These are phyloP conservation scores for Axis porcinus DNA, from an alignment of 2,113 vertebrate genomes.

Conservation along the genomic window DNA sequence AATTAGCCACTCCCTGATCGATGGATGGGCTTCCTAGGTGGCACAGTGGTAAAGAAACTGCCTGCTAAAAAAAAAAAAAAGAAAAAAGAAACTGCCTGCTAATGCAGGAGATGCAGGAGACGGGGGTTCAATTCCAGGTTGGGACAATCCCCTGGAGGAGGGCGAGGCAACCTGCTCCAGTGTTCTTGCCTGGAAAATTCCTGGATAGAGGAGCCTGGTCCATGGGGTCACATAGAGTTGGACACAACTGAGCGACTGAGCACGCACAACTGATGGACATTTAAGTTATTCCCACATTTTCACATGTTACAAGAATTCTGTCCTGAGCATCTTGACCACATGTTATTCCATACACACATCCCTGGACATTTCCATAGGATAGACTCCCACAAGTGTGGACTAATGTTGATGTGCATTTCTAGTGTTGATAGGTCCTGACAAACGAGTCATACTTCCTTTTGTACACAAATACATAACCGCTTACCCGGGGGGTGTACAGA, in stretches of 20 bases:
- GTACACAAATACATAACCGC: background rate
- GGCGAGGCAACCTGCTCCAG: background rate
- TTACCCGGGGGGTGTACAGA: background rate
- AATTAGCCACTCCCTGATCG: background rate
- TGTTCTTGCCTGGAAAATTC: background rate
- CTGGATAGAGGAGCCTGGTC: background rate
- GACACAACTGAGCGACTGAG: background rate
- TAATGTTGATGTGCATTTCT: background rate
- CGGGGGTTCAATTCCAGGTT: rapidly evolving
- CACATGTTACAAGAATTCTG: background rate
- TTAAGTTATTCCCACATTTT: background rate
- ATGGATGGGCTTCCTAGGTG: background rate
- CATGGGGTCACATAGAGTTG: rapidly evolving
- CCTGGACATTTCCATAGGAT: background rate
- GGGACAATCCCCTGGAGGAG: background rate
- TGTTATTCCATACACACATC: background rate
- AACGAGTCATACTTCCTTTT: background rate
- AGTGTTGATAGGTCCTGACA: background rate
- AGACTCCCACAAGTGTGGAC: background rate
- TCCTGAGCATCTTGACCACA: background rate
- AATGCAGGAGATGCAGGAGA: background rate
- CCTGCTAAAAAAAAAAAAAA: too few relatives aligned
- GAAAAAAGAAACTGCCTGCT: background rate
- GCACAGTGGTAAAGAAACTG: background rate
- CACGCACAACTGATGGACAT: background rate